Evolutionary conservation across 35 echinoderm and acorn worm genomes (phyloP), one percentile per base, ranked within the genome.

Genomic region (Heliocidaris tuberculata): DNA sequence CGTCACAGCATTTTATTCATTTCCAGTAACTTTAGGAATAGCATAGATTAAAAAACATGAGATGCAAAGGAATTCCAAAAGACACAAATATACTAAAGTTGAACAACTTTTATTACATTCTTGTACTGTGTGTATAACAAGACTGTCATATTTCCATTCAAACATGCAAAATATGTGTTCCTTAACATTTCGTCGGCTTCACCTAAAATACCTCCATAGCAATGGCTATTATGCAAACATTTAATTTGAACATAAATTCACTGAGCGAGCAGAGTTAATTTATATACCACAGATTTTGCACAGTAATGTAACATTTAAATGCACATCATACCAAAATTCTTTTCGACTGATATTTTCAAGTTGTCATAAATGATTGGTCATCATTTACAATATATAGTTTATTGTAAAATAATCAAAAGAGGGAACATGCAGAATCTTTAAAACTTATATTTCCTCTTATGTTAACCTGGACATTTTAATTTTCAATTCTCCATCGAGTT

Each of bases 81-180:
- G 52, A 56, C 52, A 56, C 52, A 12, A 56, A 11, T 56, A 9
- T 11, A 56, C 52, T 78, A 47, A 89, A 47, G 87, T 89, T 89
- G 87, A 89, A 89, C 87, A 89, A 89, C 87, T 89, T 89, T 89
- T 89, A 89, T 89, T 89, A 89, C 87, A 89, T 89, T 89, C 87
- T 89, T 89, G 87, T 89, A 89, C 87, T 89, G 87, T 89, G 31
- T 86, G 87, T 89, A 89, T 29, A 78, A 78, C 65, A 78, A 78
- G 87, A 32, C 31, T 89, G 87, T 47, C 87, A 89, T 89, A 48
- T 89, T 89, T 89, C 31, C 87, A 47, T 78, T n/a, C 65, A 78
- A n/a, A 89, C 87, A 89, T 89, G 87, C 87, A 89, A 47, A 47
- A 42, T 32, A 89, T 89, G 87, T 17, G 31, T 32, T 78, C 4